phyloP scores from a whole-genome alignment of 2,888 invertebrate genomes.

The Ligdia adustata region DNA sequence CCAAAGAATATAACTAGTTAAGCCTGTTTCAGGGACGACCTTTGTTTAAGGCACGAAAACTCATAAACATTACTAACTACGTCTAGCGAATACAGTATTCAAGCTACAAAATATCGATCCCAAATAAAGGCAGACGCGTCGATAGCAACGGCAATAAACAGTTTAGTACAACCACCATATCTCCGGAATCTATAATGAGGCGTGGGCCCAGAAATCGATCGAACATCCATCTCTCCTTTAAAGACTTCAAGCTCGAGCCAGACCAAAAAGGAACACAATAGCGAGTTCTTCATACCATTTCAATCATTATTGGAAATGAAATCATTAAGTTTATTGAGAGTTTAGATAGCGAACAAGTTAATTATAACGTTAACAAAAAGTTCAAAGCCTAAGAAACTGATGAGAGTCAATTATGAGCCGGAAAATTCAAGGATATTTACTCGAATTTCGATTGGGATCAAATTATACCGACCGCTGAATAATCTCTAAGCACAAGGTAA shows the following conservation, averaged over 20 bases:
- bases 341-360: too few species aligned
- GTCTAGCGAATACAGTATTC: background rate
- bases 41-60: background rate
- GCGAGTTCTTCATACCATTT: background rate
- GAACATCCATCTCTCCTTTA: constrained; percentile 4
- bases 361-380: too few species aligned
- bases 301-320: constrained; percentile 5
- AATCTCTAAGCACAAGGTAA: background rate
- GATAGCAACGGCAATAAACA: constrained; percentile 16
- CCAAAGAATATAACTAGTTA: too few species aligned
- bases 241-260: background rate
- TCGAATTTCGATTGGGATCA: background rate
- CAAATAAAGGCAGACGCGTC: constrained; percentile 16
- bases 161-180: constrained; percentile 8
- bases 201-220: constrained; percentile 18
- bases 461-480: too few species aligned
- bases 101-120: constrained; percentile 13
- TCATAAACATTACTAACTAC: background rate
- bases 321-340: constrained; percentile 2
- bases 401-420: background rate
- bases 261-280: constrained; percentile 10
- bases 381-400: too few species aligned
- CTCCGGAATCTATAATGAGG: constrained; percentile 19
- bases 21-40: too few species aligned
- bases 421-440: background rate